Evolutionary conservation across 2,888 invertebrate genomes (phyloP), one percentile per base, ranked within the genome.

Genomic region (Melitaea athalia): DNA sequence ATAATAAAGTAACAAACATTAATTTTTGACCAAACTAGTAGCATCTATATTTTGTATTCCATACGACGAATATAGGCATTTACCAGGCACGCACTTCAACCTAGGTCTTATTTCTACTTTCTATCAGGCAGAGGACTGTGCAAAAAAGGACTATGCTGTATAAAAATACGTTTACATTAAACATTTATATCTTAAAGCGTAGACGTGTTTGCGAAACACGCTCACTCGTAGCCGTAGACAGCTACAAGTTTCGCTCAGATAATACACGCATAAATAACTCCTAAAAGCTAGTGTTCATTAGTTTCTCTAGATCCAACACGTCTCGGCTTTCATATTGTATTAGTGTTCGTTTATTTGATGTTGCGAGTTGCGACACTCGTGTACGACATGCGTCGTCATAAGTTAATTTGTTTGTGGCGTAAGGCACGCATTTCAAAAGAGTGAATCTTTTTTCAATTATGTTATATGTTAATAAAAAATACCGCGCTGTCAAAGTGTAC

Each of bases 281-380:
- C n/a, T 42, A 42, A 42, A 57, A 42, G 64, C 49, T 78, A 76
- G 76, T 68, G 75, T 75, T 74, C 76, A 79, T 82, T 81, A 77
- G 77, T 79, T 77, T 79, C 76, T 81, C 78, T 80, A 77, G 75
- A 77, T 76, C 77, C 69, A 78, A 64, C 71, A 60, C 59, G 50
- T 69, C 76, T 78, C 73, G 73, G 72, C 77, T 76, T 77, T 77
- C 78, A 75, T 78, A 62, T 64, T 67, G 50, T 55, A 64, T 61
- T 42, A 55, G 53, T 55, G 67, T 42, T 62, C 57, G 70, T 47
- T 52, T 62, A 59, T 68, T 68, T 64, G 59, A 70, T 62, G 61
- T 66, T 17, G 61, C 60, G 33, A 47, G 61, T 61, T 61, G 55
- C 66, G 55, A 66, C 61, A 66, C 60, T 61, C 47, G 45, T 61